Evolutionary conservation across 2,113 vertebrate species (phyloP), one percentile per base, ranked within the genome.

Genomic region (Felis chaus): DNA sequence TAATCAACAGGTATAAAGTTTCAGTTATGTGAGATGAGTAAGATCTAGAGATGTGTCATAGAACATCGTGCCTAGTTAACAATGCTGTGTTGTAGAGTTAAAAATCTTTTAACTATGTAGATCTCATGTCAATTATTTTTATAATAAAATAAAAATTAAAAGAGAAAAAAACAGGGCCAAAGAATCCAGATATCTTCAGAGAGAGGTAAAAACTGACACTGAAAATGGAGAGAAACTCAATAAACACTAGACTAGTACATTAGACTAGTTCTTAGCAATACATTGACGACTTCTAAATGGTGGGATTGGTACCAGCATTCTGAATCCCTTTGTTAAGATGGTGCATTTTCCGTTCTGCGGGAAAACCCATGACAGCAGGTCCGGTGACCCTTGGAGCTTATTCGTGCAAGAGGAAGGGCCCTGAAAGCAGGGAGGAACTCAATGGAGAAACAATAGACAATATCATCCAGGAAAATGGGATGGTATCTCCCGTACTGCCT

Each of bases 401-500:
- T 27, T 29, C 68, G 3, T 86, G 12, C 3, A 13, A 15, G 8
- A 87, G 4, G 29, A 81, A 3, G 5, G 10, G 10, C 4, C 29
- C 1, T 45, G 15, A 61, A 71, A 90, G 6, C 5, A 50, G 23
- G 83, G 14, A 5, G 16, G 12, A 31, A 33, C 14, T 31, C 33
- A 4, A 5, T 6, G 55, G 1, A 73, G 33, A 79, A 66, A 66
- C 7, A 87, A 27, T 4, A 79, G 12, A n/a, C 16, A 76, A 6
- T 2, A 15, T 84, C 16, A 15, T 9, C n/a, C 27, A 31, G 31
- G 23, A 61, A 66, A 53, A 55, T 18, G 1, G 2, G 5, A 19
- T 4, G 21, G 36, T 76, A 12, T 4, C 16, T 36, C n/a, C 53
- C 45, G 13, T 6, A 29, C 0, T 25, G 0, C 11, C 33, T 13